Base-by-base conservation (phyloP, 2,113 vertebrate species). In the Columba livia region DNA sequence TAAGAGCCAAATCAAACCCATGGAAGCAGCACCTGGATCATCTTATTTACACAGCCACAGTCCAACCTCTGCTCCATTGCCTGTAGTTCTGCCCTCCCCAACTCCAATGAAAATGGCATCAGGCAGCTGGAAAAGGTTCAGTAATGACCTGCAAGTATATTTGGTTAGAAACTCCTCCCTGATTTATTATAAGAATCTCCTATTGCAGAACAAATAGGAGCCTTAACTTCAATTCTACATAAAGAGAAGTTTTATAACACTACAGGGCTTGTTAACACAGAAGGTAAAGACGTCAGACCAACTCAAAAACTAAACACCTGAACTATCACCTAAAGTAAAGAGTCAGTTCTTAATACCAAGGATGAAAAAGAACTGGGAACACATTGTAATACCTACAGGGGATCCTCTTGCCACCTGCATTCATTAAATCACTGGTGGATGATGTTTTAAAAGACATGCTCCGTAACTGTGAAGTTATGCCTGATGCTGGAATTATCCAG, bases 401-500 rank as follows among this genome's bases (percentile, higher is more conserved):
- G 24, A 66, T 44, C 44, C 32, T 44, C 42, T 44, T 44, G 10
- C 24, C 25, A 34, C 42, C 38, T 44, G 26, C 1, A 3, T 29
- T 73, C 50, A 29, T 64, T 38, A 78, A 65, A 38, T 14, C 61
- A 54, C 36, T 4, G 20, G 4, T 9, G 48, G 50, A 50, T 40
- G 21, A 57, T 44, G 70, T 38, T 74, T 42, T 1, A 53, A 42
- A 56, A 44, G 6, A 42, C 7, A 25, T 0, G 2, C 50, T 65
- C 1, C 1, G 4, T 16, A 56, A 9, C 65, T 50, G 29, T 2
- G 26, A 36, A 73, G 42, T 21, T 19, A 5, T 6, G 31, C 6
- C 36, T 70, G n/a, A n/a, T 21, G 5, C 9, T 81, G 15, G 47
- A 87, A 77, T 62, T 28, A 78, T 6, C 24, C 40, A 16, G 28